Evolutionary conservation across 2,797 vertebrate species (phyloP).

Genomic region (Lutra lutra): DNA sequence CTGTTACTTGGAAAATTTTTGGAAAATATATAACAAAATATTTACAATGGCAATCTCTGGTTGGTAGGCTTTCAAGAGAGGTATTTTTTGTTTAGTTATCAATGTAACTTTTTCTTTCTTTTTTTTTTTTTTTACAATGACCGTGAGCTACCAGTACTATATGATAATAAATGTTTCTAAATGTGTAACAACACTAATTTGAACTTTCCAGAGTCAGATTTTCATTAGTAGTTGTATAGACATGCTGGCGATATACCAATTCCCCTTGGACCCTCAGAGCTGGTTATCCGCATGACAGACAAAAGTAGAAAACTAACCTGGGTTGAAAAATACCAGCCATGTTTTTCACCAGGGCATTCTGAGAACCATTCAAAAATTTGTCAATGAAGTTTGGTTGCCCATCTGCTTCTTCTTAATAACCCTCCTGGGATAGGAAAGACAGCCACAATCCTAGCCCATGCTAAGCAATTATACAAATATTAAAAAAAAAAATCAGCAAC

Average conservation of each 20-base stretch:
- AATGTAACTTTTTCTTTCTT: not conserved
- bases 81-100: not conserved
- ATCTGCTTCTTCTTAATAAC: conserved; percentile 93
- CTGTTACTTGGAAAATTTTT: not conserved
- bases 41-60: not conserved
- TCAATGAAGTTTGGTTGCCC: conserved; percentile 92
- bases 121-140: not conserved
- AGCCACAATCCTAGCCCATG: conserved; percentile 93
- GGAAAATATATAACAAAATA: not conserved
- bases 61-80: not conserved
- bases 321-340: conserved; percentile 91
- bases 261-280: not conserved
- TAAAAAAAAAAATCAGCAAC: conserved; percentile 86
- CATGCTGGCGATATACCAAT: not conserved
- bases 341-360: conserved; percentile 91
- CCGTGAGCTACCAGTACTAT: not conserved
- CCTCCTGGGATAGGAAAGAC: conserved; percentile 94
- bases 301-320: not conserved
- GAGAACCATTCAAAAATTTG: conserved; percentile 91
- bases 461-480: conserved; percentile 91
- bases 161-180: not conserved
- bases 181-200: not conserved
- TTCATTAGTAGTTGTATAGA: not conserved
- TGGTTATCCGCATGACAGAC: not conserved
- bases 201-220: not conserved